phyloP scores from a whole-genome alignment of 2,888 invertebrate species.

The Pyrrhia umbra region DNA sequence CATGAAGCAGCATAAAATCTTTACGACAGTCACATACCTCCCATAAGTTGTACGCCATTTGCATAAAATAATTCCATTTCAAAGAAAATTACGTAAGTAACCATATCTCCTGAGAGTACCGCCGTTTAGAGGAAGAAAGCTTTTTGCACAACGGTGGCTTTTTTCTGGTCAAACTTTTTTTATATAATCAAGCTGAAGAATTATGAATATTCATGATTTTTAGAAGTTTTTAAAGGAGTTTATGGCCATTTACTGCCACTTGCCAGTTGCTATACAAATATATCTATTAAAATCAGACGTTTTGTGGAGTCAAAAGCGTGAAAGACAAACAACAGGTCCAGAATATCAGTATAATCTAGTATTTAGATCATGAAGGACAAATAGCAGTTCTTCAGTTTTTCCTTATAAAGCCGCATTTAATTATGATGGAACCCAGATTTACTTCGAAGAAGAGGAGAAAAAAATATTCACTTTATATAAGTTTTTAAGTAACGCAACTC shows the following conservation, averaged over 20 bases:
- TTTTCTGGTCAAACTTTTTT: not conserved
- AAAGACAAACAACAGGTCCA: not conserved
- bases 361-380: not conserved
- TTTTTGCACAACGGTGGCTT: constrained; percentile 9
- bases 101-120: constrained; percentile 22
- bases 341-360: not conserved
- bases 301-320: not conserved
- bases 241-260: too few relatives aligned
- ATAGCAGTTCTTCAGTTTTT: not conserved
- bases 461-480: too few relatives aligned
- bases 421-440: not conserved
- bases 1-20: constrained; percentile 38
- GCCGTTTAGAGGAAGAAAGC: constrained; percentile 34
- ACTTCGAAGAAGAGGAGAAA: not conserved
- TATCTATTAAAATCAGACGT: not conserved
- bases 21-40: constrained; percentile 41
- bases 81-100: constrained; percentile 53
- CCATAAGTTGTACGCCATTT: constrained; percentile 48
- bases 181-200: not conserved
- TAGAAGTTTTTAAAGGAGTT: too few relatives aligned
- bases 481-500: too few relatives aligned
- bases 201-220: too few relatives aligned
- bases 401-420: not conserved
- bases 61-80: constrained; percentile 57
- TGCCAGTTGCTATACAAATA: not conserved